A percentile compares a stretch with the other conserved stretches of the same genome.
Evolutionary conservation across 1,140 invertebrate species (phyloP).

Genomic region (Calliphora vicina): DNA sequence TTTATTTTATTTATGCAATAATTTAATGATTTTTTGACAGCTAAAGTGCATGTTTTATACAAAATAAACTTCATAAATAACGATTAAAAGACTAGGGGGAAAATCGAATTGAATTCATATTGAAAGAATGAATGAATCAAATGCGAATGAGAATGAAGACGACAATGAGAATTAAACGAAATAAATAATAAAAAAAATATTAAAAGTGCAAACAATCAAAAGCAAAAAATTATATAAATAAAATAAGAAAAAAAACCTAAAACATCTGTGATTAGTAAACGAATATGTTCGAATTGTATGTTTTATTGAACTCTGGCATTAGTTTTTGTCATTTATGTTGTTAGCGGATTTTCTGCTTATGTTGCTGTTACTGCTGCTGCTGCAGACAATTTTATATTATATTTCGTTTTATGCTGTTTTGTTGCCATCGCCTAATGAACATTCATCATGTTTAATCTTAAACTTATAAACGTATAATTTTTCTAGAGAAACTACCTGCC

Average conservation of each 20-base stretch:
- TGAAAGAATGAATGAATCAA: background rate
- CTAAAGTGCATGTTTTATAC: constrained; percentile 11
- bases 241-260: background rate
- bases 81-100: background rate
- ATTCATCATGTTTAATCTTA: constrained; percentile 5
- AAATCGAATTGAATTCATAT: background rate
- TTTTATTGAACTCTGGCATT: constrained; percentile 12
- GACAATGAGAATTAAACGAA: background rate
- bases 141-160: background rate
- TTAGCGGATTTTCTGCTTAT: background rate
- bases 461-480: background rate
- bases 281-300: background rate
- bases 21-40: constrained; percentile 16
- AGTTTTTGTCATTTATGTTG: background rate
- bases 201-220: background rate
- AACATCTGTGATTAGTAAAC: constrained; percentile 2
- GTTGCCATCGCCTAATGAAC: background rate
- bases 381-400: background rate
- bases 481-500: background rate
- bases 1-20: constrained; percentile 2
- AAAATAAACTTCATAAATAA: background rate
- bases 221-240: too few relatives aligned
- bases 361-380: too few relatives aligned
- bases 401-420: background rate
- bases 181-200: background rate